These are phyloP conservation scores for Synergus umbraculus DNA, from an alignment of 2,888 invertebrate species.

Conservation along the genomic window DNA sequence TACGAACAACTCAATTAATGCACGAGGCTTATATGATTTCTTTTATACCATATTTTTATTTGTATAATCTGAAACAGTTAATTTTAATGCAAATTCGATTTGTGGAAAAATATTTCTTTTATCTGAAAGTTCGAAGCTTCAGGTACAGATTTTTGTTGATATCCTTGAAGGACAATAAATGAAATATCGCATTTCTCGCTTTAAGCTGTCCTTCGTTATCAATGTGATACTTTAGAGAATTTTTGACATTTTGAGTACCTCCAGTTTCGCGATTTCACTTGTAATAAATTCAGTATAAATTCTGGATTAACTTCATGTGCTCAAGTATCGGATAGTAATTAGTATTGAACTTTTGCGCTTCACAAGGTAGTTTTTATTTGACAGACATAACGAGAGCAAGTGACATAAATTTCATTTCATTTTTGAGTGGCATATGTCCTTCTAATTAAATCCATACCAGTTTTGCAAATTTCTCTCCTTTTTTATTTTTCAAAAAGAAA, in stretches of 20 bases:
- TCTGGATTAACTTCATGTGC: not conserved
- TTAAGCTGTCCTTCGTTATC: not conserved
- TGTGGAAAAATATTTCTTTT: no score
- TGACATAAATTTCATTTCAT: not conserved
- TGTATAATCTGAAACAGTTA: no score
- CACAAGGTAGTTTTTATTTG: not conserved
- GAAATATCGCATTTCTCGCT: no score
- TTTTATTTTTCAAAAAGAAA: not conserved
- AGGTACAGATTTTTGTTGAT: not conserved
- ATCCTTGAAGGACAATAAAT: not conserved
- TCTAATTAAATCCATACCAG: not conserved
- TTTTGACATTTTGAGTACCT: not conserved
- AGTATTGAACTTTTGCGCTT: not conserved
- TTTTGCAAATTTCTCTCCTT: not conserved
- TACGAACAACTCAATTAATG: no score
- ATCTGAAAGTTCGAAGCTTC: not conserved
- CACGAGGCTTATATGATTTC: no score
- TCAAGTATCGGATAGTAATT: not conserved
- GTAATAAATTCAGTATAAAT: not conserved
- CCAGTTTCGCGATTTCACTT: not conserved
- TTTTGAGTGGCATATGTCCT: not conserved
- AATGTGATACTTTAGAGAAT: not conserved
- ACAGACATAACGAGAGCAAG: not conserved
- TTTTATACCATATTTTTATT: no score
- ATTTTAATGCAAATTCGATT: no score